Conservation (phyloP, 2,888 invertebrate species). For the Cylloceria caligata region DNA sequence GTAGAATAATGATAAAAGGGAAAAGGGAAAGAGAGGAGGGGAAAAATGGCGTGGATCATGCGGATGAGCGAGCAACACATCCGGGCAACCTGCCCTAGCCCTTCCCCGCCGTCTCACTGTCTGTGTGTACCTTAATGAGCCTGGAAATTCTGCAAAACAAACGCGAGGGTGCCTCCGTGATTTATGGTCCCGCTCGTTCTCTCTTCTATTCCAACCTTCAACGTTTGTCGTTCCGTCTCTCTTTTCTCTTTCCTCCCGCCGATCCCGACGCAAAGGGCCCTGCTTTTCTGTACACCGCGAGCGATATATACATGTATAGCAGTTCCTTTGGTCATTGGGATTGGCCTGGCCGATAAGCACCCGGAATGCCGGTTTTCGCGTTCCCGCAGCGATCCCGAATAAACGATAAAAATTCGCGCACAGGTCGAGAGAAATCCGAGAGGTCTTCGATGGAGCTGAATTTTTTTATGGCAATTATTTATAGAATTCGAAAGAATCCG, state of each 20-base stretch:
- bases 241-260: conserved; percentile 30
- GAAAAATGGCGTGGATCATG: conserved; percentile 63
- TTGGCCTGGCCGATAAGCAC: conserved; percentile 66
- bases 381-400: conserved; percentile 61
- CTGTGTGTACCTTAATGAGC: conserved; percentile 68
- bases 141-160: conserved; percentile 69
- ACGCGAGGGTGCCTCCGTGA: conserved; percentile 67
- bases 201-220: conserved; percentile 11
- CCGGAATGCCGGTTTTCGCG: conserved; percentile 64
- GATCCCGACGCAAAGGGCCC: conserved; percentile 59
- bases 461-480: conserved; percentile 57
- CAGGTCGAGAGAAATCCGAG: conserved; percentile 21
- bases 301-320: conserved; percentile 6
- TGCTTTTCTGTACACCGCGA: conserved; percentile 48
- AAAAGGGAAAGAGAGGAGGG: conserved; percentile 7
- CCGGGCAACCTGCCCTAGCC: conserved; percentile 49
- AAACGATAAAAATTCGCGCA: conserved; percentile 52
- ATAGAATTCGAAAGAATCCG: conserved; percentile 37
- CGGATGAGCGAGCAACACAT: conserved; percentile 64
- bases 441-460: conserved; percentile 25
- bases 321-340: conserved; percentile 67
- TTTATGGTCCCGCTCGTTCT: conserved; percentile 61
- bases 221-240: conserved; percentile 15
- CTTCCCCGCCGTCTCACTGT: conserved; percentile 35
- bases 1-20: conserved; percentile 46